Percentiles rank a stretch among this genome's conserved stretches.
phyloP scores from a whole-genome alignment of 2,113 vertebrate species.

The Elgaria multicarinata region DNA sequence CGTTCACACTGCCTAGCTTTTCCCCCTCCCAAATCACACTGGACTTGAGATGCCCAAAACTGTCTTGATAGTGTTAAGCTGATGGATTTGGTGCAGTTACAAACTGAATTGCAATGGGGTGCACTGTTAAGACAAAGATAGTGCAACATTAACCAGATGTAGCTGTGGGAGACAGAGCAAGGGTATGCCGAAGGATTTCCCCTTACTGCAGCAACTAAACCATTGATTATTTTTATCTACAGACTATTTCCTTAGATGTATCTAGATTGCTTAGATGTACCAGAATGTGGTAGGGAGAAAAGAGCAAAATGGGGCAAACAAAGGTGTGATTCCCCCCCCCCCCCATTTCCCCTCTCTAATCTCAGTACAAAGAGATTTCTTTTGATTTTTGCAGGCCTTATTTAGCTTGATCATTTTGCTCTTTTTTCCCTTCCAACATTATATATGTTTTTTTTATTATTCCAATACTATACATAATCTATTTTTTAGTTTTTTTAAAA shows the following conservation, averaged over 20 bases:
- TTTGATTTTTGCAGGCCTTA: background rate
- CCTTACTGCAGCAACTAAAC: background rate
- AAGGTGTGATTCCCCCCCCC: background rate
- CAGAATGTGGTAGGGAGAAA: background rate
- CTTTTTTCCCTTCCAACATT: background rate
- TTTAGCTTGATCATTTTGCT: background rate
- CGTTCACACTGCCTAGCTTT: slow-evolving; percentile 46
- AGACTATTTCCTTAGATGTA: background rate
- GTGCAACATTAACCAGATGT: background rate
- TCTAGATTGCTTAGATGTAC: background rate
- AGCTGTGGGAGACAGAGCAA: background rate
- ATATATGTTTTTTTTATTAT: too few relatives aligned
- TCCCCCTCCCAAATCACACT: slow-evolving; percentile 23
- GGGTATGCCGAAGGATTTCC: background rate
- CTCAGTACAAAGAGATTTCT: background rate
- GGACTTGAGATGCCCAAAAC: background rate
- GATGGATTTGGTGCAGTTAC: background rate
- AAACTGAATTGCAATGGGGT: background rate
- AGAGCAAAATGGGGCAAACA: slow-evolving; percentile 26
- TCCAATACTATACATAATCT: background rate
- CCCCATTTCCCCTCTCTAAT: background rate
- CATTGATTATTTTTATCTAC: background rate
- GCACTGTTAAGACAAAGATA: background rate
- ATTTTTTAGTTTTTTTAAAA: slow-evolving; percentile 1
- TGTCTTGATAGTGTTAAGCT: background rate